These are phyloP conservation scores for Ramphastos sulfuratus DNA, from an alignment of 2,113 vertebrate species.

Conservation along the genomic window DNA sequence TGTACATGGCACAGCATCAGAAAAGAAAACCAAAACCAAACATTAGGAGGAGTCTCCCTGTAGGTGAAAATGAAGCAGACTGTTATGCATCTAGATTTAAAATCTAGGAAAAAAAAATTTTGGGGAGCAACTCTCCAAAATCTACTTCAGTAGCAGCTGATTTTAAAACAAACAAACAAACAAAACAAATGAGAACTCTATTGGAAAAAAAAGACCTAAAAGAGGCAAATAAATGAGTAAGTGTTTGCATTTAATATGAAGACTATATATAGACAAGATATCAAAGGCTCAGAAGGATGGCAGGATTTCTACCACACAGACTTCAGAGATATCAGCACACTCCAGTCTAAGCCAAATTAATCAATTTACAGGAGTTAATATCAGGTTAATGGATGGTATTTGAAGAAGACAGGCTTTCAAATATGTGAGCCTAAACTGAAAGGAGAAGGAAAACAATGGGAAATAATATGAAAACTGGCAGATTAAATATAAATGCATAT, in stretches of 20 bases:
- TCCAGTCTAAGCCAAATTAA: neutral
- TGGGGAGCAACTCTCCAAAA: neutral
- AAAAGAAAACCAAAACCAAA: neutral
- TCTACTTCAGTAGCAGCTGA: neutral
- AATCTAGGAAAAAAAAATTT: neutral
- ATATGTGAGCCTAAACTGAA: neutral
- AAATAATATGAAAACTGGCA: neutral
- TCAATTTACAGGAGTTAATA: neutral
- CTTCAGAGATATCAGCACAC: neutral
- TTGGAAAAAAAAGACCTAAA: neutral
- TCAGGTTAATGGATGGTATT: neutral
- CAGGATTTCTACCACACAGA: neutral
- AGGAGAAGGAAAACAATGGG: neutral
- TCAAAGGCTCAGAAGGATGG: neutral
- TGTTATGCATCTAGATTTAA: neutral
- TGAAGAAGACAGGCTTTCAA: slow-evolving; percentile 1
- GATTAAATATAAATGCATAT: neutral
- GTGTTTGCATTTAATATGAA: neutral
- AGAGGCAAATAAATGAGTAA: neutral
- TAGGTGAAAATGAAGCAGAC: neutral
- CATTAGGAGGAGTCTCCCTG: neutral
- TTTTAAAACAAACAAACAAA: too few species aligned
- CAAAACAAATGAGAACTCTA: neutral
- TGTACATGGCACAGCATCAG: neutral
- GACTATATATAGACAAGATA: neutral